Base-by-base conservation (phyloP, 2,797 vertebrate genomes). In the Myiothlypis chrysogaster region DNA sequence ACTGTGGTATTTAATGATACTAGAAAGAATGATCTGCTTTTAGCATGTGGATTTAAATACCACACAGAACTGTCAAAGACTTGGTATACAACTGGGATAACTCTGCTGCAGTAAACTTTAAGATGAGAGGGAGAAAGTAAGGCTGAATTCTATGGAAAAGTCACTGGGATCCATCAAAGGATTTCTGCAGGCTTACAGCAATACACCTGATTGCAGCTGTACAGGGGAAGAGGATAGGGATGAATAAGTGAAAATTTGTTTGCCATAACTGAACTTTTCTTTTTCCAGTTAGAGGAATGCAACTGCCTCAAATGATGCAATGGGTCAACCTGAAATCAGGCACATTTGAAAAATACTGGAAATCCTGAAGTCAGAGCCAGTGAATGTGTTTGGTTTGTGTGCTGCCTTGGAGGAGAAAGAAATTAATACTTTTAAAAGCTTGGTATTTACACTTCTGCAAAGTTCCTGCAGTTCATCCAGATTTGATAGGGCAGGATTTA, bases 301-400 rank as follows among this genome's bases (percentile, higher is more conserved):
- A 87, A 91, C 43, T 65, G 64, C 57, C 94, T 80, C 94, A 70
- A 88, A 73, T 81, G 70, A 89, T 73, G 86, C 82, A 69, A 81
- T 3, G 30, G 76, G 52, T 83, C 85, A 87, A 90, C 78, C 83
- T 71, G 70, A 64, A 95, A 86, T 44, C 84, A 94, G 79, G 44
- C 75, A 65, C 20, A 34, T 69, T 71, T 64, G 83, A 95, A 94
- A 97, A 89, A 95, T 47, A 83, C 55, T 90, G 95, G 95, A 95
- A 96, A 96, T 90, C 84, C 84, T 77, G 85, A 87, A 95, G 87
- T 94, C 89, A 89, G 57, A 85, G 60, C 76, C 83, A 24, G 39
- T 93, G 71, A 93, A 96, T 93, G 92, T 57, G 55, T 89, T 96
- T 92, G 95, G 92, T 96, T 93, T 96, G 61, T 95, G 95, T 66